Percentiles rank a stretch among this genome's conserved stretches.
Conservation (phyloP, 2,888 invertebrate species). For the Campopleginae sp. region DNA sequence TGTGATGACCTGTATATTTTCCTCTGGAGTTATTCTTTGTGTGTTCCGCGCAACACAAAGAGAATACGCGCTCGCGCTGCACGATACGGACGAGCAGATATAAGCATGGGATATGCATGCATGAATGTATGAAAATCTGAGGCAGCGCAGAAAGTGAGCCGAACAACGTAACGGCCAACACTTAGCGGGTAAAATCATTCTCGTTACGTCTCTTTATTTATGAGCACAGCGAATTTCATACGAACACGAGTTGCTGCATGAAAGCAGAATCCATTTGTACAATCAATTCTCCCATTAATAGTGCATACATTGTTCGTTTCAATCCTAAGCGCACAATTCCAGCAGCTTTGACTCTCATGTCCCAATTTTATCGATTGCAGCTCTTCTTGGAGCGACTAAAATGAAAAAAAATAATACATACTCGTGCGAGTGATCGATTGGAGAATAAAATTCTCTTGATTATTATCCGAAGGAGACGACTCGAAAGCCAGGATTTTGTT, state of each 20-base stretch:
- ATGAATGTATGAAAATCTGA: not conserved
- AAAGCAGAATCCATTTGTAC: not conserved
- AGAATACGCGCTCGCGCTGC: not conserved
- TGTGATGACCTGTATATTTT: not conserved
- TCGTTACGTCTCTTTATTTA: not conserved
- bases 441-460: not conserved
- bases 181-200: not conserved
- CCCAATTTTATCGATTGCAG: not conserved
- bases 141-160: not conserved
- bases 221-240: not conserved
- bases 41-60: not conserved
- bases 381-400: not conserved
- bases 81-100: slow-evolving; percentile 1
- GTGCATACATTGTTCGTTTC: not conserved
- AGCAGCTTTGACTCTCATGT: not conserved
- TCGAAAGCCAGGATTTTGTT: not conserved
- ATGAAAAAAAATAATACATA: not conserved
- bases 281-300: not conserved
- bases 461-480: too few species aligned
- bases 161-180: not conserved
- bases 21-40: slow-evolving; percentile 25
- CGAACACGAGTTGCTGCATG: not conserved
- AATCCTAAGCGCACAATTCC: not conserved
- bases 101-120: not conserved
- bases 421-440: not conserved